Conservation (phyloP, 2,797 vertebrate species). For the Lagodon rhomboides region DNA sequence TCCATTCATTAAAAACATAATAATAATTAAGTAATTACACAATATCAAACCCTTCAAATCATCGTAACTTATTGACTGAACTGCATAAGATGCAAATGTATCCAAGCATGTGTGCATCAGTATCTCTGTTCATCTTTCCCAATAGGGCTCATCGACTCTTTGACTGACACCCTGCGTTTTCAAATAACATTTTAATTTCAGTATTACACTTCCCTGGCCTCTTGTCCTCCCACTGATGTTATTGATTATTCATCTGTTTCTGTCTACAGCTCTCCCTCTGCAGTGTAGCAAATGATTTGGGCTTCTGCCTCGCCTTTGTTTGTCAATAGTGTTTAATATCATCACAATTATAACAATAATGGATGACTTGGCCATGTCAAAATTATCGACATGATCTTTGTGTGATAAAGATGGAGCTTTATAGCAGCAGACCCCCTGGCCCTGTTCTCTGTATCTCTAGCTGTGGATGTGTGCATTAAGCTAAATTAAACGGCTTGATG, state of each 20-base stretch:
- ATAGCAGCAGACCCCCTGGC: slow-evolving; percentile 11
- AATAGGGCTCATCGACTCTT: slow-evolving; percentile 34
- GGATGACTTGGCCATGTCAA: slow-evolving; percentile 69
- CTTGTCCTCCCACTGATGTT: slow-evolving; percentile 72
- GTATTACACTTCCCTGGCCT: slow-evolving; percentile 62
- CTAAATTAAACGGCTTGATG: slow-evolving; percentile 65
- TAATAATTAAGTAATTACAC: background rate
- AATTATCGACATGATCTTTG: slow-evolving; percentile 74
- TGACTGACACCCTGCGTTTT: slow-evolving; percentile 63
- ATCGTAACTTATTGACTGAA: slow-evolving; percentile 5
- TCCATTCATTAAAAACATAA: background rate
- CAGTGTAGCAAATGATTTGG: slow-evolving; percentile 76
- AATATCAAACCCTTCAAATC: background rate
- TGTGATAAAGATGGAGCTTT: slow-evolving; percentile 70
- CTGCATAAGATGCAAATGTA: background rate
- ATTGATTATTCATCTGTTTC: slow-evolving; percentile 86
- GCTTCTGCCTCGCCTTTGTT: slow-evolving; percentile 57
- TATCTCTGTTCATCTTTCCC: slow-evolving; percentile 37
- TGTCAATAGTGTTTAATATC: slow-evolving; percentile 81
- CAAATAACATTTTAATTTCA: slow-evolving; percentile 76
- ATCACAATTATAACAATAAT: slow-evolving; percentile 76
- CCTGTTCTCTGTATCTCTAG: slow-evolving; percentile 40
- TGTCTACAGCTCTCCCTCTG: slow-evolving; percentile 68
- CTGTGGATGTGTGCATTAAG: slow-evolving; percentile 54
- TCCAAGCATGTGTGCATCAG: slow-evolving; percentile 20